Percentiles rank a stretch among this genome's conserved stretches.
phyloP scores from a whole-genome alignment of 2,888 invertebrate genomes.

The Argyresthia goedartella region DNA sequence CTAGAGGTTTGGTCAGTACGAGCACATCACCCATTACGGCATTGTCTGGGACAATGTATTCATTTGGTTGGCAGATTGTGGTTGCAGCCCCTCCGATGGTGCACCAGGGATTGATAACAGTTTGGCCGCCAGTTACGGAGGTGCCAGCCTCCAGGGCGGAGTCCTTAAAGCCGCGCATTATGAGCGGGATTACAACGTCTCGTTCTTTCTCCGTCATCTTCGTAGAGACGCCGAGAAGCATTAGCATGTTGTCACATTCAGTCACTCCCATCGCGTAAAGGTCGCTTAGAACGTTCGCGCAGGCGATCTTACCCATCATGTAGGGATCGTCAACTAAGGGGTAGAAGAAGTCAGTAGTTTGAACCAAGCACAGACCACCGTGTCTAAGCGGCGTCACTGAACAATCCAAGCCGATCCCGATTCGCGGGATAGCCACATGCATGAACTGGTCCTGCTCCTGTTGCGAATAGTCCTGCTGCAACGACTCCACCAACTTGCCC shows the following conservation, averaged over 20 bases:
- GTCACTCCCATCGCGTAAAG: slow-evolving; percentile 96
- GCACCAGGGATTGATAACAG: slow-evolving; percentile 93
- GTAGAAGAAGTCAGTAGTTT: slow-evolving; percentile 95
- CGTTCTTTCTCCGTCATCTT: slow-evolving; percentile 93
- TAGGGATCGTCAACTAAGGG: slow-evolving; percentile 94
- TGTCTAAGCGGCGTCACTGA: slow-evolving; percentile 89
- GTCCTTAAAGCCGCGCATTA: slow-evolving; percentile 94
- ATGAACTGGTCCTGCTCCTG: slow-evolving; percentile 92
- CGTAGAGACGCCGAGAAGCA: slow-evolving; percentile 89
- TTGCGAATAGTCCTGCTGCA: slow-evolving; percentile 82
- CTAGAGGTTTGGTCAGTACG: slow-evolving; percentile 88
- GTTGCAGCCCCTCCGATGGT: slow-evolving; percentile 93
- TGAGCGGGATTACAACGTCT: slow-evolving; percentile 89
- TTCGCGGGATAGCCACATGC: slow-evolving; percentile 90
- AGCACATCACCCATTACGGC: slow-evolving; percentile 89
- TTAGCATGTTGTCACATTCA: slow-evolving; percentile 94
- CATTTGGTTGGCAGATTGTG: slow-evolving; percentile 87
- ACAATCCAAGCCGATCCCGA: slow-evolving; percentile 92
- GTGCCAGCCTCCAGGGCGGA: slow-evolving; percentile 88
- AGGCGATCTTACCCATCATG: slow-evolving; percentile 94
- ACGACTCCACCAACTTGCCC: slow-evolving; percentile 79
- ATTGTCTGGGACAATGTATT: slow-evolving; percentile 90
- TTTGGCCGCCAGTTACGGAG: slow-evolving; percentile 89
- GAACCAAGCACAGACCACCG: slow-evolving; percentile 87
- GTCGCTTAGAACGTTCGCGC: slow-evolving; percentile 93